Base-by-base conservation (phyloP, 2,888 invertebrate genomes). In the Sesia apiformis region DNA sequence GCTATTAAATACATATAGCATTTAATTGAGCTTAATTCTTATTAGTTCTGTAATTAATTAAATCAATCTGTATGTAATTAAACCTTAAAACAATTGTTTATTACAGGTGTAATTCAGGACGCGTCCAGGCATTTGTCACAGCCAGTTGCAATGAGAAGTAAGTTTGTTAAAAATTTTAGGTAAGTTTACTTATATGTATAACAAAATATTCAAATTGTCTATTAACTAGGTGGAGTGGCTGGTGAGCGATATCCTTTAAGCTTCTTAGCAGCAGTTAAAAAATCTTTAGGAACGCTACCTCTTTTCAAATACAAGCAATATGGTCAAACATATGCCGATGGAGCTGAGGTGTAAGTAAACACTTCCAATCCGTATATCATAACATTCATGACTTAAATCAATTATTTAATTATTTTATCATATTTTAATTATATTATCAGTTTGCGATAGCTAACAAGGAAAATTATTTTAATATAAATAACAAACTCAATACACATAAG, bases 111-210 rank as follows among this genome's bases (percentile, higher is more conserved):
- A 52, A 64, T 81, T 42, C 63, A 69, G 51, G 84, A 84, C 57
- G 78, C 67, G 0, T 57, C 75, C 3, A 74, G 64, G 55, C 66
- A 78, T 68, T 60, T 84, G 39, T 84, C 84, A 2, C 83, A 84
- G 59, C 63, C 70, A 4, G 60, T 76, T 39, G 83, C 84, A 3
- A 40, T 83, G 53, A 67, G 76, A 69, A 84, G 84, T 84, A 70
- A 78, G 82, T 64, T 55, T 23, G 23, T 43, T 46, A 46, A 46
- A 43, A 4, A 42, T 6, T 43, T 43, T 43, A 8, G 8, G 8
- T 43, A 43, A 43, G 6, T 43, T 43, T 2, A 43, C 7, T 4
- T 43, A 43, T 43, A 0, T 43, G n/a, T n/a, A 43, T 43, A 43
- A 43, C 8, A 43, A n/a, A 43, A 43, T 7, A n/a, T 43, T 43